A percentile compares a stretch with the other conserved stretches of the same genome.
Conservation (phyloP, 2,113 vertebrate genomes). For the Sialia sialis region DNA sequence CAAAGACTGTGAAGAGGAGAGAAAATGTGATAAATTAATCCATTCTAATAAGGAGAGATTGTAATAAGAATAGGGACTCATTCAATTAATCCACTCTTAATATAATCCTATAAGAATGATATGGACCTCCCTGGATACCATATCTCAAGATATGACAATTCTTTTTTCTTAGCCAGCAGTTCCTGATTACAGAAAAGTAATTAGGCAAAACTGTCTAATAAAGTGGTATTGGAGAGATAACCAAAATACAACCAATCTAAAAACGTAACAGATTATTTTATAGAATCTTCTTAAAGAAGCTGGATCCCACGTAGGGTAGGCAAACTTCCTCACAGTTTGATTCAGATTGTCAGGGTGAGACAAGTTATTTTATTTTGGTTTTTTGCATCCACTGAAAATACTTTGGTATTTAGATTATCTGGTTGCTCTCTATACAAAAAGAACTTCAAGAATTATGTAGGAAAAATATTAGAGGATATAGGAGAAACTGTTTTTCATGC, state of each 20-base stretch:
- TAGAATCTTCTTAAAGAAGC: neutral
- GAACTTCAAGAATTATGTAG: neutral
- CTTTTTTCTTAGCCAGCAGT: slow-evolving; percentile 55
- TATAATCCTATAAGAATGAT: slow-evolving; percentile 66
- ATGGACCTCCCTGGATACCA: slow-evolving; percentile 15
- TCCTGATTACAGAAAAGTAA: slow-evolving; percentile 64
- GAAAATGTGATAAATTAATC: slow-evolving; percentile 67
- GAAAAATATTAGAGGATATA: slow-evolving; percentile 10
- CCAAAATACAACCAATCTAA: slow-evolving; percentile 2
- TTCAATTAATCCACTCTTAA: slow-evolving; percentile 61
- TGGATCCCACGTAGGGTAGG: neutral
- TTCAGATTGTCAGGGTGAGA: neutral
- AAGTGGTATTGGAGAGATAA: slow-evolving; percentile 57
- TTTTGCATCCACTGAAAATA: neutral
- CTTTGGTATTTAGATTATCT: neutral
- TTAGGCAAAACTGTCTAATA: slow-evolving; percentile 67
- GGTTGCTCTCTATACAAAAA: neutral
- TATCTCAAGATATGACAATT: slow-evolving; percentile 55
- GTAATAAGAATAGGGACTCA: slow-evolving; percentile 56
- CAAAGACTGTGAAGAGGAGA: slow-evolving; percentile 25
- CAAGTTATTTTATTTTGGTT: neutral
- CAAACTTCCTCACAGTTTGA: neutral
- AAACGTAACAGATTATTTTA: neutral
- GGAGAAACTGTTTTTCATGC: neutral
- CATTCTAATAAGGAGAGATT: slow-evolving; percentile 60